Base-by-base conservation (phyloP, 1,140 invertebrate genomes). In the Meloidogyne exigua region DNA sequence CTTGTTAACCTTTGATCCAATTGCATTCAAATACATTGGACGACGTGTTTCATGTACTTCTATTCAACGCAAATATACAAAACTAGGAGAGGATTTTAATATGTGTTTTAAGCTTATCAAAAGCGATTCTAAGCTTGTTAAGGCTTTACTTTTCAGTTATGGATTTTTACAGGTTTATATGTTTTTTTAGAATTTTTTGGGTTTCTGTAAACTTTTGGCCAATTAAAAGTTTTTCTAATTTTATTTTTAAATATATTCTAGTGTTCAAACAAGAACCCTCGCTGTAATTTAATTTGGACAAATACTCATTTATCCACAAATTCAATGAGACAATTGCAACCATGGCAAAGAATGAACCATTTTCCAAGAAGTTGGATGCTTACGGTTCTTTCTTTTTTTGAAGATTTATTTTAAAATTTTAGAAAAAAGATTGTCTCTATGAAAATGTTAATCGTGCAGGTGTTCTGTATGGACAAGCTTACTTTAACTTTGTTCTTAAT, bases 51-150 rank as follows among this genome's bases (percentile, higher is more conserved):
- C 21, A 7, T 44, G 65, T 4, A 13, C 12, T 28, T 66, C 49
- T 21, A 62, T 36, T 28, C 72, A 73, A 32, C 39, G 72, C 21
- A 73, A 73, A 64, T 80, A 79, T 44, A 78, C 82, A 9, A 23
- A 26, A 13, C 49, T 82, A 10, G 81, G 82, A 5, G 49, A 42
- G 3, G 32, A 36, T 11, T 84, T 77, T 39, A 82, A 82, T 32
- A 82, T 82, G 80, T 83, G 74, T 26, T 82, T 82, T 39, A 82
- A 82, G 42, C 62, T 82, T 75, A 32, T 82, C 0, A 82, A 84
- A 76, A 82, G 67, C 36, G 81, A 82, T 62, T 84, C 82, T 1
- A 69, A 73, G 21, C 66, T 82, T 10, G 82, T 82, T 0, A 82
- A 82, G 49, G 32, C 82, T 1, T 9, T 82, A 18, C 70, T 82